Percentiles rank a stretch among this genome's conserved stretches.
phyloP scores from a whole-genome alignment of 2,113 vertebrate species.

The Atractosteus spatula region DNA sequence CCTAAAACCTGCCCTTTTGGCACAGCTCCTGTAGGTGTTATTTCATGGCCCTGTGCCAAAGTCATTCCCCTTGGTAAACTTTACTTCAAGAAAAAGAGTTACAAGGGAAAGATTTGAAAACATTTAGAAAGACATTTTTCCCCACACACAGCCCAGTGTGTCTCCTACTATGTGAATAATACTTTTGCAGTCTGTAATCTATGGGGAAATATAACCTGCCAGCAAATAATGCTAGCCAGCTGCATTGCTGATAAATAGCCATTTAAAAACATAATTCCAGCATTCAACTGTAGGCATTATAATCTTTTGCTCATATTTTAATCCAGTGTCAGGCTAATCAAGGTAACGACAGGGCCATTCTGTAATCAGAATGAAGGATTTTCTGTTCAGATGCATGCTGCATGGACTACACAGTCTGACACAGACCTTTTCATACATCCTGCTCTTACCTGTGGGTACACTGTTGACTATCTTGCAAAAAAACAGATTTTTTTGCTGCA shows the following conservation, averaged over 20 bases:
- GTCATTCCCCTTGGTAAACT: conserved; percentile 1
- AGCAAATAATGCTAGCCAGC: neutral
- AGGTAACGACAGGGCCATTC: neutral
- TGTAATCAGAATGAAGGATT: neutral
- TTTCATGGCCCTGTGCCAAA: neutral
- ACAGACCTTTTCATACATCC: neutral
- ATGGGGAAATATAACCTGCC: neutral
- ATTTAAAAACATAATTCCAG: neutral
- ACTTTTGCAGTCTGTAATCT: neutral
- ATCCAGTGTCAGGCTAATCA: conserved; percentile 9
- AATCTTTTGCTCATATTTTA: conserved; percentile 6
- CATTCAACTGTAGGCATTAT: neutral
- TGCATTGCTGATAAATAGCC: neutral
- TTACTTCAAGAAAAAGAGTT: neutral
- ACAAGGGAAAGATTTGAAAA: neutral
- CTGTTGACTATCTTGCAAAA: conserved; percentile 6
- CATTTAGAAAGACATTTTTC: neutral
- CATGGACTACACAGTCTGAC: neutral
- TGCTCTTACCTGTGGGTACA: neutral
- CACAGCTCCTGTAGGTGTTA: neutral
- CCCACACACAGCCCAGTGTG: neutral
- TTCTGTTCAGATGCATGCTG: conserved; percentile 4
- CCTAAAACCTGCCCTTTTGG: neutral
- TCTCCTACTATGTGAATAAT: neutral
- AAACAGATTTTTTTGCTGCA: conserved; percentile 16